Evolutionary conservation across 2,113 vertebrate genomes (phyloP), one percentile per base, ranked within the genome.

Genomic region (Stegostoma tigrinum): DNA sequence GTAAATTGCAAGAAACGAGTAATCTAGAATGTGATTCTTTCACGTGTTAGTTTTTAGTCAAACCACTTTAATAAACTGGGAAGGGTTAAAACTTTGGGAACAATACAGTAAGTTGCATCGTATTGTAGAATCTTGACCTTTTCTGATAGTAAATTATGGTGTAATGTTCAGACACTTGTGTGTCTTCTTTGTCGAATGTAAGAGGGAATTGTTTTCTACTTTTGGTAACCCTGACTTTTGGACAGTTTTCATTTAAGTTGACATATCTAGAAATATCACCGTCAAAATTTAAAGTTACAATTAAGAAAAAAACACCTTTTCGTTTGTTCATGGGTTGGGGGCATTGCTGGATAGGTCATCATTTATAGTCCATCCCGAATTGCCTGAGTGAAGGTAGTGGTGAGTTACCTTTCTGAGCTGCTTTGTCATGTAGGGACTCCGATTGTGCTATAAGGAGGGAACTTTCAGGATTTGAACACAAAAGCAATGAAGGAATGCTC

Each of bases 11-110:
- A 55, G n/a, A 67, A 67, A 21, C 23, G 34, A 27, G 90, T 90
- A n/a, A 94, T 94, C 19, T 52, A 67, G n/a, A 94, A 94, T 94
- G 90, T 64, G 38, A 23, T 94, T 66, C 30, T 66, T 94, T 34
- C 48, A 94, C 21, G 38, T 7, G 67, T 94, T 93, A n/a, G 64
- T 6, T 67, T 67, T 42, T 67, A 66, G n/a, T 23, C 61, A 67
- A 94, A 38, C n/a, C 24, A 34, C 34, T 93, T 93, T 66, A 93
- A 89, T 23, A 55, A 61, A 52, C 45, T 89, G 23, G 52, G 23
- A 30, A 27, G 55, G 80, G 21, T 61, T 45, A 83, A 83, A 83
- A 42, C 80, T 83, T 83, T 83, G 38, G 80, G 38, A 90, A 34
- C 87, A 90, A 8, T 64, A 64, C 64, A 30, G 61, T 61, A 90